phyloP scores from a whole-genome alignment of 2,888 invertebrate species.

The Gastracanthus pulcherrimus region DNA sequence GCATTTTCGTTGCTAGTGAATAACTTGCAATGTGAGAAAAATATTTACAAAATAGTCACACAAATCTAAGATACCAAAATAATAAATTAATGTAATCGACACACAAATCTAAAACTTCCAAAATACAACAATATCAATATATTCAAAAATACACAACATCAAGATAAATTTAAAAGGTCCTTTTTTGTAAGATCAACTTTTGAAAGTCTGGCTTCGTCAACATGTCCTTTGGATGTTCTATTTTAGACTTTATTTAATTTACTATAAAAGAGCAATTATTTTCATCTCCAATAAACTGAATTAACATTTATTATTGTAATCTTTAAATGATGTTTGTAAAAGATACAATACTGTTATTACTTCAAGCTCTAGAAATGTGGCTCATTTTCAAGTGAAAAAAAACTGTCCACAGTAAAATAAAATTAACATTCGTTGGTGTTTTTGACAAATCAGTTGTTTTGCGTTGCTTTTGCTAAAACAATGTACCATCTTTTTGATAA shows the following conservation, averaged over 20 bases:
- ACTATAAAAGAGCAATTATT: slow-evolving; percentile 47
- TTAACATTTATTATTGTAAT: not conserved
- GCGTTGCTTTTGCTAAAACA: slow-evolving; percentile 4
- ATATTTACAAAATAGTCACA: slow-evolving; percentile 42
- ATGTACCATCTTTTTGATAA: not conserved
- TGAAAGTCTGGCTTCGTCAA: slow-evolving; percentile 57
- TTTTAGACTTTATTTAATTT: slow-evolving; percentile 19
- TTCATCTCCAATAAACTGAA: slow-evolving; percentile 3
- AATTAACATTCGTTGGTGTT: not conserved
- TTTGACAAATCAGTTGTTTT: not conserved
- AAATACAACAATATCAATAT: slow-evolving; percentile 54
- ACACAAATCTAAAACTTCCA: slow-evolving; percentile 57
- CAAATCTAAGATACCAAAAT: slow-evolving; percentile 54
- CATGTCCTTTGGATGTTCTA: slow-evolving; percentile 46
- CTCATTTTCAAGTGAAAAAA: slow-evolving; percentile 24
- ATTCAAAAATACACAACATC: slow-evolving; percentile 57
- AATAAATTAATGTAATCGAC: slow-evolving; percentile 56
- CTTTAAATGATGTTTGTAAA: not conserved
- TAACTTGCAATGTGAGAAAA: not conserved
- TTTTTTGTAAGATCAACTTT: slow-evolving; percentile 57
- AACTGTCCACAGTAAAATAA: slow-evolving; percentile 20
- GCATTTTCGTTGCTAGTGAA: slow-evolving; percentile 15
- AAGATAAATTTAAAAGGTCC: slow-evolving; percentile 58
- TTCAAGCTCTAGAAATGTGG: slow-evolving; percentile 50
- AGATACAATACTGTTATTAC: slow-evolving; percentile 1